Conservation (phyloP, 2,888 invertebrate genomes). For the Harpalus rufipes region DNA sequence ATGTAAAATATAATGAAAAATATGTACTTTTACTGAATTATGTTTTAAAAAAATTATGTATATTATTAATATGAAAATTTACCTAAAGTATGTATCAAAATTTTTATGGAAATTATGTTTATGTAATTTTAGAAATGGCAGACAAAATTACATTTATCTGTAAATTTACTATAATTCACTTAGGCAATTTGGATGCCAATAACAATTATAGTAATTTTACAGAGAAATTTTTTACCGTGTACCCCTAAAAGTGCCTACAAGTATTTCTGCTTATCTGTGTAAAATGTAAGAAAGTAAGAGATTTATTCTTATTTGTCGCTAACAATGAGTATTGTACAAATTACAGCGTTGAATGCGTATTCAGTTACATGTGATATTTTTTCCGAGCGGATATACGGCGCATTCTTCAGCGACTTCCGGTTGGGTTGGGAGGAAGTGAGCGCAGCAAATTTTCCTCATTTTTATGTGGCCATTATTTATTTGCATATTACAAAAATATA, state of each 20-base stretch:
- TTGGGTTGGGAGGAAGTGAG: constrained; percentile 31
- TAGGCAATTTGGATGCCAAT: no score
- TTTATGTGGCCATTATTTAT: constrained; percentile 47
- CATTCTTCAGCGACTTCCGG: constrained; percentile 45
- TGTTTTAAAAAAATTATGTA: no score
- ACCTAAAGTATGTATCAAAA: no score
- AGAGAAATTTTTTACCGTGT: no score
- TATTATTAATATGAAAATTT: no score
- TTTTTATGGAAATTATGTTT: no score
- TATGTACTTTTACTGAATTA: no score
- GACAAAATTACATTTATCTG: no score
- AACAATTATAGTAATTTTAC: no score
- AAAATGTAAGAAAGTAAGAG: constrained; percentile 21
- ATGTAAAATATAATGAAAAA: no score
- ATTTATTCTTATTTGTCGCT: constrained; percentile 23
- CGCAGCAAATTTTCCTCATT: constrained; percentile 38
- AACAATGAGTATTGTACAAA: constrained; percentile 29
- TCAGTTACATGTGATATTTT: constrained; percentile 42
- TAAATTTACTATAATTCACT: no score
- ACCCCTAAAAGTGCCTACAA: constrained; percentile 13
- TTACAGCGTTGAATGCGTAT: constrained; percentile 15
- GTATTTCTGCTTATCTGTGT: constrained; percentile 23
- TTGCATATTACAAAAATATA: constrained; percentile 31
- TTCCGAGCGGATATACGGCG: constrained; percentile 24
- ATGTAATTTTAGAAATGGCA: no score